phyloP scores from a whole-genome alignment of 2,797 vertebrate genomes.

The Poecilia picta region DNA sequence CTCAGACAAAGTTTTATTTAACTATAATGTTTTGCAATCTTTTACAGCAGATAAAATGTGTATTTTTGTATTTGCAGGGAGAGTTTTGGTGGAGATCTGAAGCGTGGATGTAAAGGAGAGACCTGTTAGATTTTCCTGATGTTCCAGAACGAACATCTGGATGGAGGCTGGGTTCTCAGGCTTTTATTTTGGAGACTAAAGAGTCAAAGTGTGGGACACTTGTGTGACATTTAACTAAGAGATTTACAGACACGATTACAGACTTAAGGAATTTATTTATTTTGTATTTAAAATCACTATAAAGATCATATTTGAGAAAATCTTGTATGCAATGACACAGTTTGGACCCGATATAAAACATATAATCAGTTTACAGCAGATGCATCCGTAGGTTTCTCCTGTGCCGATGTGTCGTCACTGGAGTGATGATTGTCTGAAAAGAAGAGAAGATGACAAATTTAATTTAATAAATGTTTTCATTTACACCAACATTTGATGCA shows the following conservation, averaged over 20 bases:
- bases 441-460: slow-evolving; percentile 16
- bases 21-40: background rate
- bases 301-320: slow-evolving; percentile 24
- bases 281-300: slow-evolving; percentile 49
- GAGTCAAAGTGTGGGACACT: background rate
- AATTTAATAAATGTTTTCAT: background rate
- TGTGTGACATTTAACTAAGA: background rate
- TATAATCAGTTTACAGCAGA: slow-evolving; percentile 6
- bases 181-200: background rate
- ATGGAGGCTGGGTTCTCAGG: background rate
- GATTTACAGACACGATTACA: background rate
- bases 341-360: slow-evolving; percentile 22
- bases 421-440: slow-evolving; percentile 50
- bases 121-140: background rate
- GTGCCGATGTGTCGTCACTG: slow-evolving; percentile 22
- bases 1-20: background rate
- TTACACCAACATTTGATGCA: background rate
- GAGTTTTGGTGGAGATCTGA: background rate
- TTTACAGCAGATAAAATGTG: background rate
- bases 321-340: slow-evolving; percentile 20
- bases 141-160: background rate
- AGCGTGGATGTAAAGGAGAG: background rate
- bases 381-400: slow-evolving; percentile 15
- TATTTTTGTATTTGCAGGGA: background rate
- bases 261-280: slow-evolving; percentile 35